Conservation (phyloP, 2,797 vertebrate species). For the Chiloscyllium punctatum region DNA sequence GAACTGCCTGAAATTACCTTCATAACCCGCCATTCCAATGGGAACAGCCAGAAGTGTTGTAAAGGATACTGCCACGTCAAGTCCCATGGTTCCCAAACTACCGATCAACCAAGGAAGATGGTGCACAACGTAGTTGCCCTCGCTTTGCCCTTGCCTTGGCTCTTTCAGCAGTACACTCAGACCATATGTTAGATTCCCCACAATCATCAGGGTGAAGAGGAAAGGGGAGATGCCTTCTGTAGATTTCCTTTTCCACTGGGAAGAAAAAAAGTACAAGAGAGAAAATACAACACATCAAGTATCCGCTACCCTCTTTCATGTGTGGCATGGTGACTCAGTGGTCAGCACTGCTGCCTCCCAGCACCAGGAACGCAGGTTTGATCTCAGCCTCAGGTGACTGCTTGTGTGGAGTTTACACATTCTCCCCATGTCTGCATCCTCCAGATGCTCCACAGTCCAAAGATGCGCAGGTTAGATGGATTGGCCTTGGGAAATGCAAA, state of each 20-base stretch:
- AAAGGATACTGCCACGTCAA: constrained; percentile 87
- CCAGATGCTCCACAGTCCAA: not conserved
- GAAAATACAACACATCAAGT: not conserved
- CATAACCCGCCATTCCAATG: not conserved
- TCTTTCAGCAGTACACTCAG: constrained; percentile 84
- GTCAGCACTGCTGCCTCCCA: too few relatives aligned
- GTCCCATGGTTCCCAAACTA: constrained; percentile 80
- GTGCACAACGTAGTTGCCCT: constrained; percentile 74
- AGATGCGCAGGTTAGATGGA: too few relatives aligned
- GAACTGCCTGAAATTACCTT: not conserved
- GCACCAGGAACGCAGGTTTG: too few relatives aligned
- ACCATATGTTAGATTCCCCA: constrained; percentile 83
- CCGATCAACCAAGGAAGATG: constrained; percentile 94
- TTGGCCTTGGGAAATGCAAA: too few relatives aligned
- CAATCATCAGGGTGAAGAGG: constrained; percentile 83
- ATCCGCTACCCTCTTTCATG: not conserved
- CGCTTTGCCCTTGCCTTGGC: constrained; percentile 64
- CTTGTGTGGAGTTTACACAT: too few relatives aligned
- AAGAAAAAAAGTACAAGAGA: not conserved
- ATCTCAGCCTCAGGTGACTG: too few relatives aligned
- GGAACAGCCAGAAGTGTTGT: not conserved
- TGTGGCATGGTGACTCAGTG: too few relatives aligned
- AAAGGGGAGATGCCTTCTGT: constrained; percentile 80
- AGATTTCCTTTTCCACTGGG: constrained; percentile 78
- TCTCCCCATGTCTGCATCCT: too few relatives aligned